Base-by-base conservation (phyloP, 2,113 vertebrate genomes). In the Nesogale talazaci region DNA sequence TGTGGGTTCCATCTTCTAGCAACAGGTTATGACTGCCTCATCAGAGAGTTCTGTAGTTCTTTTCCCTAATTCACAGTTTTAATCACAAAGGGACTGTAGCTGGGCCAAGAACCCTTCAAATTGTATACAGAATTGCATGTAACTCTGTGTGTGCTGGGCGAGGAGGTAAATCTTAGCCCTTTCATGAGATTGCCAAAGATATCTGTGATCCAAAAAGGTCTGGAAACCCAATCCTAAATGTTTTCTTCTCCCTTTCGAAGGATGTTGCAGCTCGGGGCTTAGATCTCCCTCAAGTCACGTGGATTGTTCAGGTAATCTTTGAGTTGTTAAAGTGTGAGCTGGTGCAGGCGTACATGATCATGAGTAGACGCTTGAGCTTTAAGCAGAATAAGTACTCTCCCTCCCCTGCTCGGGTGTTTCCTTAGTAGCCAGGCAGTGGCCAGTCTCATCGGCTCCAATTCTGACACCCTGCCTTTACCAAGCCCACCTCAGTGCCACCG, bases 251-350 rank as follows among this genome's bases (percentile, higher is more conserved):
- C 96, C 52, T 97, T 94, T 97, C 96, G 56, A 97, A 99, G 99
- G 99, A 99, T 29, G 98, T 99, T 5, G 99, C 99, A 80, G 99
- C 99, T 25, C 98, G 99, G 72, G 99, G 99, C 6, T 97, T 99
- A 87, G 99, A 99, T 96, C 98, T 99, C 25, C 99, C 99, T 83
- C 98, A 98, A 23, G 99, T 99, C 86, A 99, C 99, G 0, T 99
- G 99, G 99, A 99, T 99, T 0, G 83, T 99, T 56, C 99, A 99
- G 99, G 99, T 99, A 96, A 94, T 96, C 79, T 91, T 96, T 88
- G 38, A 63, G 0, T 56, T 75, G 20, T 92, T 81, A 78, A 1
- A 31, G 25, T 80, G 19, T 74, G 36, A 61, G 89, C 92, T 70
- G 57, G 3, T 7, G 63, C 4, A 29, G 59, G 29, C 16, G 16